These are phyloP conservation scores for Zaprionus ornatus DNA, from an alignment of 1,140 invertebrate species.

Conservation along the genomic window DNA sequence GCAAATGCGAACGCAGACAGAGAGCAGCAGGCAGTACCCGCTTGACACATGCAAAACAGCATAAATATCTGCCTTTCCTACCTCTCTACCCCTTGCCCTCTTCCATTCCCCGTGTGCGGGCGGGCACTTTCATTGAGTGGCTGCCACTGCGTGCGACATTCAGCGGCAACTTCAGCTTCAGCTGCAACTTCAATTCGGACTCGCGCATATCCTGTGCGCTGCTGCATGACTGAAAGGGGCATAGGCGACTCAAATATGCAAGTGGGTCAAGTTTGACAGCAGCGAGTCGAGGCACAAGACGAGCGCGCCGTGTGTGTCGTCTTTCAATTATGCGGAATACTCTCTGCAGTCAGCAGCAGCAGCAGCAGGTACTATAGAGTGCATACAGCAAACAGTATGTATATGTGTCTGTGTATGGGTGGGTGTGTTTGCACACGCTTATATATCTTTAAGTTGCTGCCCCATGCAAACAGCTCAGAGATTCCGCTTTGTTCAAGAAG, in stretches of 20 bases:
- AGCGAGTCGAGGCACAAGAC: background rate
- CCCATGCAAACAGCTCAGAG: background rate
- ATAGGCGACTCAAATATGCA: constrained; percentile 3
- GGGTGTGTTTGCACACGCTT: background rate
- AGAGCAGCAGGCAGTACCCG: constrained; percentile 34
- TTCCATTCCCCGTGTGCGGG: background rate
- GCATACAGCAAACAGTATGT: background rate
- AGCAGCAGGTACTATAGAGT: no score
- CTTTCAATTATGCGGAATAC: background rate
- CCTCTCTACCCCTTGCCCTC: accelerated
- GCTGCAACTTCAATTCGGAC: constrained; percentile 30
- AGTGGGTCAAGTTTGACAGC: constrained; percentile 18
- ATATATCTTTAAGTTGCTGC: background rate
- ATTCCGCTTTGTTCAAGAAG: background rate
- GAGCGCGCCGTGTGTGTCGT: background rate
- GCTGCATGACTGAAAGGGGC: background rate
- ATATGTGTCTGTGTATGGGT: background rate
- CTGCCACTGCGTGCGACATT: constrained; percentile 9
- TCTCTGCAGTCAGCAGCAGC: background rate
- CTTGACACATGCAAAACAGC: constrained; percentile 73
- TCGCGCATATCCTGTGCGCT: constrained; percentile 1
- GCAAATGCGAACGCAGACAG: constrained; percentile 56
- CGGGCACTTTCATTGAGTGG: constrained; percentile 33
- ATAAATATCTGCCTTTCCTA: constrained; percentile 7
- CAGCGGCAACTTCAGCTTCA: constrained; percentile 13